A percentile compares a stretch with the other conserved stretches of the same genome.
Evolutionary conservation across 2,113 vertebrate genomes (phyloP).

Genomic region (Aldabrachelys gigantea): DNA sequence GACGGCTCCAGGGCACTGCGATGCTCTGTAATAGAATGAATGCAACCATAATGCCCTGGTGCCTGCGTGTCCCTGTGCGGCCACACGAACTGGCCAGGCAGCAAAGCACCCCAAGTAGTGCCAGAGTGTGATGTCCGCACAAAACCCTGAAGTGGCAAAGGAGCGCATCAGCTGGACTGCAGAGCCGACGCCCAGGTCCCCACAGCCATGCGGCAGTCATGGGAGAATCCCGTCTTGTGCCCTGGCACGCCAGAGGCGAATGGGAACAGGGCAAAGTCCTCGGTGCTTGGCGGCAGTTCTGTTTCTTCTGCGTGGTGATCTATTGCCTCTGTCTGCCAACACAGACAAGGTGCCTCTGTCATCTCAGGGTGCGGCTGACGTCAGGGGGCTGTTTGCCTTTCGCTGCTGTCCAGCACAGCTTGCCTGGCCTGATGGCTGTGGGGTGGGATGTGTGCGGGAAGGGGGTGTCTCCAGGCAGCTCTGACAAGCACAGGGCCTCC

Average conservation of each 20-base stretch:
- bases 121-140: neutral
- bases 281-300: fast-evolving
- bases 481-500: neutral
- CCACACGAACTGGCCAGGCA: neutral
- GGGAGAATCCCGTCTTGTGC: neutral
- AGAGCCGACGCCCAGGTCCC: neutral
- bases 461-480: neutral
- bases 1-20: neutral
- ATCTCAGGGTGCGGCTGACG: neutral
- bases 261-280: neutral
- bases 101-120: neutral
- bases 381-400: neutral
- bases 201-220: neutral
- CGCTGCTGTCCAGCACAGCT: neutral
- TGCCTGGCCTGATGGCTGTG: fast-evolving
- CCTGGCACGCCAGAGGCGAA: neutral
- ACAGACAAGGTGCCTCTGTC: neutral
- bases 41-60: neutral
- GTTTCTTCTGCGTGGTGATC: neutral
- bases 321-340: neutral
- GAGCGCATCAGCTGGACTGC: neutral
- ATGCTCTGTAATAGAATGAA: neutral
- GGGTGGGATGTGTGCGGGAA: fast-evolving
- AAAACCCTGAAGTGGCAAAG: neutral
- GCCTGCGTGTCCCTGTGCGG: neutral